These are phyloP conservation scores for Parascotia fuliginaria DNA, from an alignment of 2,888 invertebrate species.

Conservation along the genomic window DNA sequence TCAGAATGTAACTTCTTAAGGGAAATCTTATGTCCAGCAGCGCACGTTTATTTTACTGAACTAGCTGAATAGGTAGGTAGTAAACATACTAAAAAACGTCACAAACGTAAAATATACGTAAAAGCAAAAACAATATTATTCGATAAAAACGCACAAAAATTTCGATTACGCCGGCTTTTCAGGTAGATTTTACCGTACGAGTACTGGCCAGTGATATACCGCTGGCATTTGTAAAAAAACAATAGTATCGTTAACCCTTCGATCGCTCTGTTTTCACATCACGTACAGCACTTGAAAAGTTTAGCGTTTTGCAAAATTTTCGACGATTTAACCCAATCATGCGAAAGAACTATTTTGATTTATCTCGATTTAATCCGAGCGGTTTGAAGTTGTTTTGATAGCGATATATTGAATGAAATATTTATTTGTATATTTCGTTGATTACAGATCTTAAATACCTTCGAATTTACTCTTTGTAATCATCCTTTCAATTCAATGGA, in stretches of 20 bases:
- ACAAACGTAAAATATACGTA: too few species aligned
- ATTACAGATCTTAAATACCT: too few species aligned
- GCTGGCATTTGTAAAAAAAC: conserved; percentile 42
- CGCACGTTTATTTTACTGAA: too few species aligned
- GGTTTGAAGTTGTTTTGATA: too few species aligned
- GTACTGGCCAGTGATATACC: conserved; percentile 37
- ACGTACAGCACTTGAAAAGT: conserved; percentile 57
- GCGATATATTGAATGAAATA: too few species aligned
- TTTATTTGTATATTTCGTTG: too few species aligned
- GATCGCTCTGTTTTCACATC: conserved; percentile 48
- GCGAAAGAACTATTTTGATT: conserved; percentile 46
- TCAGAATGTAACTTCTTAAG: too few species aligned
- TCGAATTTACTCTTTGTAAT: too few species aligned
- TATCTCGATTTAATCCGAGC: conserved; percentile 48
- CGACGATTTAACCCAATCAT: conserved; percentile 49
- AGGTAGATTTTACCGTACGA: conserved; percentile 15
- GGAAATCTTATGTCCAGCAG: too few species aligned
- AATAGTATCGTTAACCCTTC: conserved; percentile 56
- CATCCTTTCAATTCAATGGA: too few species aligned
- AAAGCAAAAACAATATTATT: not conserved
- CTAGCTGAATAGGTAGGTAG: too few species aligned
- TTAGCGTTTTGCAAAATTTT: conserved; percentile 58
- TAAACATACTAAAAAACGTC: too few species aligned
- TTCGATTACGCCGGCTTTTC: conserved; percentile 10
- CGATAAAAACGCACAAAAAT: not conserved